Conservation (phyloP, 2,113 vertebrate species). For the Empidonax traillii region DNA sequence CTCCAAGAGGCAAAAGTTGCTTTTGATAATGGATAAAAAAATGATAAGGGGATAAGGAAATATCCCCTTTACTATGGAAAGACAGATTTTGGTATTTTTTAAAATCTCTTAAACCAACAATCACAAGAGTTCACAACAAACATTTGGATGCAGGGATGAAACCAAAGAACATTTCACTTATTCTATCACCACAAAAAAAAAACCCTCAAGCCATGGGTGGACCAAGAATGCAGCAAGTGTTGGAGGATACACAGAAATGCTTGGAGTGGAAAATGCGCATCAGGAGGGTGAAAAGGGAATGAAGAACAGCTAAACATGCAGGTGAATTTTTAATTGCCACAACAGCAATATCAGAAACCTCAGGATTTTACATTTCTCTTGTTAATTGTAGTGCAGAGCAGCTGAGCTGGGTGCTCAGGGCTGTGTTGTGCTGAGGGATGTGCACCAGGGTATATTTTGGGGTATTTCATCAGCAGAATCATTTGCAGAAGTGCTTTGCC, state of each 20-base stretch:
- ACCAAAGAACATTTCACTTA: background rate
- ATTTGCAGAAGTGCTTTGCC: background rate
- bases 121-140: background rate
- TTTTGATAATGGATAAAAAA: constrained; percentile 22
- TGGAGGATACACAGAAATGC: background rate
- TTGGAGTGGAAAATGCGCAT: background rate
- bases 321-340: background rate
- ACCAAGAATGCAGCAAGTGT: background rate
- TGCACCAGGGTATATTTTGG: background rate
- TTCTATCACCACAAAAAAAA: background rate
- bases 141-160: background rate
- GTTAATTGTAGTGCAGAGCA: no score
- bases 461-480: background rate
- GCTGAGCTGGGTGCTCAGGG: background rate
- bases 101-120: background rate
- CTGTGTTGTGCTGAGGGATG: background rate
- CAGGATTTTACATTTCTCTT: background rate
- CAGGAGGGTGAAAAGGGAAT: background rate
- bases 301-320: background rate
- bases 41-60: background rate
- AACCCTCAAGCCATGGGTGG: background rate
- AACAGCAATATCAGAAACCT: background rate
- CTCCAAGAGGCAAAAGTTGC: background rate
- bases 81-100: background rate
- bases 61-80: background rate